phyloP scores from a whole-genome alignment of 2,888 invertebrate genomes.

The Noctua janthina region DNA sequence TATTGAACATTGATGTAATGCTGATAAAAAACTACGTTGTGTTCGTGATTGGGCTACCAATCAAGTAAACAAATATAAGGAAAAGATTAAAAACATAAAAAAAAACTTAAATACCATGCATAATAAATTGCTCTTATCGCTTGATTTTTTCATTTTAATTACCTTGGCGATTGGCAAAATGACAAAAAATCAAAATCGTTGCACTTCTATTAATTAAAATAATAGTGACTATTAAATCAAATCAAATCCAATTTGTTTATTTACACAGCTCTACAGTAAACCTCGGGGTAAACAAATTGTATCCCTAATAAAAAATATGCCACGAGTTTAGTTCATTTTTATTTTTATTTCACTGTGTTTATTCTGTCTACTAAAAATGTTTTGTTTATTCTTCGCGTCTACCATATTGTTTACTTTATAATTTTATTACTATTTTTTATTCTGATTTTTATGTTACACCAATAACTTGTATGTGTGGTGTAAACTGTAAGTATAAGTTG shows the following conservation, averaged over 20 bases:
- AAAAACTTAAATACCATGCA: neutral
- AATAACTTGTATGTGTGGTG: too few species aligned
- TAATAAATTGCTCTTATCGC: neutral
- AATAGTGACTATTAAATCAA: neutral
- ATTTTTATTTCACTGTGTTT: too few species aligned
- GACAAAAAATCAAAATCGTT: neutral
- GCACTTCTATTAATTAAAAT: neutral
- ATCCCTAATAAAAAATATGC: too few species aligned
- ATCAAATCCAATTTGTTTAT: neutral
- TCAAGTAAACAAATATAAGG: neutral
- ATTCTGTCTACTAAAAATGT: too few species aligned
- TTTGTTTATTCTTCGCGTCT: too few species aligned
- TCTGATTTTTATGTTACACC: too few species aligned
- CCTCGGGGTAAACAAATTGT: too few species aligned
- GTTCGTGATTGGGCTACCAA: neutral
- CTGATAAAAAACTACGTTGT: neutral
- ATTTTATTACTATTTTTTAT: too few species aligned
- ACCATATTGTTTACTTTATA: too few species aligned
- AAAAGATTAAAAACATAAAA: neutral
- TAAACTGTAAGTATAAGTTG: too few species aligned
- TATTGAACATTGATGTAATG: neutral
- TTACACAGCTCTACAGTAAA: neutral
- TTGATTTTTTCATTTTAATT: neutral
- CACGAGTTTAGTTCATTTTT: too few species aligned
- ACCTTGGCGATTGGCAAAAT: neutral